Conservation (phyloP, 2,888 invertebrate species). For the Xestobium rufovillosum region DNA sequence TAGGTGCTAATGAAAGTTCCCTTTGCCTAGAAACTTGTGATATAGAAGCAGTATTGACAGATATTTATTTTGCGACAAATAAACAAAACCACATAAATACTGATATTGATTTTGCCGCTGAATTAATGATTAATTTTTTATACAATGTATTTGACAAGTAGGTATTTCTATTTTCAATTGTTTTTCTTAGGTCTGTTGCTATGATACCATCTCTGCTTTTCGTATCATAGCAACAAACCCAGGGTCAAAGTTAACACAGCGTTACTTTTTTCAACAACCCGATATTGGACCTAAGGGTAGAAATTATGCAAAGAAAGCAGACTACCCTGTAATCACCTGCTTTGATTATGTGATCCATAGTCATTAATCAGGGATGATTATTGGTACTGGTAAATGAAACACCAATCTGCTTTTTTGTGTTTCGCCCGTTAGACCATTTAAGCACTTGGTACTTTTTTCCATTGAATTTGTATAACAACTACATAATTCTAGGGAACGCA, state of each 20-base stretch:
- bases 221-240: no score
- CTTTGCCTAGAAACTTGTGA: slow-evolving; percentile 59
- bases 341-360: no score
- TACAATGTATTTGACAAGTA: slow-evolving; percentile 63
- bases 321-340: no score
- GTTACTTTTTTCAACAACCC: no score
- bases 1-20: slow-evolving; percentile 61
- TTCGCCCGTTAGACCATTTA: slow-evolving; percentile 9
- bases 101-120: slow-evolving; percentile 56
- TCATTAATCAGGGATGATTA: no score
- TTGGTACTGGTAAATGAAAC: no score
- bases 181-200: neutral
- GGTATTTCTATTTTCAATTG: slow-evolving; percentile 25
- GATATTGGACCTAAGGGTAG: no score
- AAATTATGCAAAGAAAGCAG: no score
- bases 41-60: slow-evolving; percentile 63
- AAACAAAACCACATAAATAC: slow-evolving; percentile 56
- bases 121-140: slow-evolving; percentile 57
- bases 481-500: slow-evolving; percentile 47
- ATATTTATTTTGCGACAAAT: slow-evolving; percentile 65
- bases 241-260: no score
- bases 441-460: slow-evolving; percentile 7
- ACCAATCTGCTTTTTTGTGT: no score
- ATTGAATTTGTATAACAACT: no score
- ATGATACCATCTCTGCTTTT: no score